Base-by-base conservation (phyloP, 1,140 invertebrate species). In the Brachionus angularis region DNA sequence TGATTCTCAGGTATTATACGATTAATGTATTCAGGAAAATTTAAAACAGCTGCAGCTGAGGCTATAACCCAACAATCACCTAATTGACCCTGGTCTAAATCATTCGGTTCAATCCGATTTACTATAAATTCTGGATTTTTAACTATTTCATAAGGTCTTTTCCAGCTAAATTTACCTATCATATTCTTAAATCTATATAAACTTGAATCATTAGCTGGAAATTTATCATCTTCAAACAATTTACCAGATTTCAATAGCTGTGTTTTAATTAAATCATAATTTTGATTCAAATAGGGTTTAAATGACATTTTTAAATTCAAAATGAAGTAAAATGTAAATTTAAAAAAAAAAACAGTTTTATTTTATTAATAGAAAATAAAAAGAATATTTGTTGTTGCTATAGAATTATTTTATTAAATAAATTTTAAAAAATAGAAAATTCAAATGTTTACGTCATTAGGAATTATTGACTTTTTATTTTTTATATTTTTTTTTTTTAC, bases 1-100 rank as follows among this genome's bases (percentile, higher is more conserved):
- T 72, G 71, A 31, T 36, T 27, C 5, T 52, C 10, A 18, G 71
- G 71, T 16, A 72, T 29, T 18, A 62, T 46, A 34, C 55, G 53
- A 27, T 62, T 34, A 16, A 72, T n/a, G 21, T 58, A 46, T 27
- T 61, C 55, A 12, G 53, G 53, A 21, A 47, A 23, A 27, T 18
- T 23, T 14, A 36, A 23, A 14, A 72, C 33, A 12, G 42, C 23
- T 23, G 42, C 36, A 25, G 44, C 29, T 14, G 53, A 39, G 18
- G 53, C 31, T 33, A 72, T 33, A 23, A 72, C 10, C 71, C 71
- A 72, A 42, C 71, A 72, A 49, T 72, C 39, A 16, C 70, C 70
- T 4, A 72, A 33, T 52, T 47, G 27, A 7, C 71, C 71, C 18
- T 72, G 71, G 18, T 39, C 55, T 14, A 62, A 5, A 44, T 72